phyloP scores from a whole-genome alignment of 1,140 invertebrate genomes.

The Pogonognathellus flavescens region DNA sequence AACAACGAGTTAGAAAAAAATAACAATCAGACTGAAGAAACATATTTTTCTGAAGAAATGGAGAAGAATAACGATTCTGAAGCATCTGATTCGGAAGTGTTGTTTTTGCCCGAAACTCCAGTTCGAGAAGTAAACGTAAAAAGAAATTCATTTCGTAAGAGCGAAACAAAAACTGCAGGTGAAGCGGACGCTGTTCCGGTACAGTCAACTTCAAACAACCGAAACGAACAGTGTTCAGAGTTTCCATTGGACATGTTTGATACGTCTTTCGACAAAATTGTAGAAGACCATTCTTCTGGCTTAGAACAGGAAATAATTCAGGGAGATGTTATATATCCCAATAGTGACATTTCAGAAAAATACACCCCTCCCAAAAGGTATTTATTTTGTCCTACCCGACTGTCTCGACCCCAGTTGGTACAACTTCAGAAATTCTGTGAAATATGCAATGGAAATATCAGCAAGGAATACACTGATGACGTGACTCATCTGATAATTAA shows the following conservation, averaged over 20 bases:
- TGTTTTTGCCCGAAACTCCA: neutral
- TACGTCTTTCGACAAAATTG: neutral
- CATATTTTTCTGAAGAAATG: neutral
- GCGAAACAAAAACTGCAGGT: neutral
- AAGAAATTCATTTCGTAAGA: neutral
- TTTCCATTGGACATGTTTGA: conserved; percentile 1
- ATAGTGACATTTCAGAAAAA: too few relatives aligned
- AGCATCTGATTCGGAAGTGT: neutral
- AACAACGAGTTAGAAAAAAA: neutral
- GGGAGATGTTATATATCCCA: neutral
- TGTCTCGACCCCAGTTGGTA: conserved; percentile 21
- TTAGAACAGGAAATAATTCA: neutral
- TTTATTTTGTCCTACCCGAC: conserved; percentile 62
- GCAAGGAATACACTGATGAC: conserved; percentile 39
- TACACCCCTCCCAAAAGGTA: neutral
- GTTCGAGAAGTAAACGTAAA: neutral
- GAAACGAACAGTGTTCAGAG: conserved; percentile 19
- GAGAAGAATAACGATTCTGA: neutral
- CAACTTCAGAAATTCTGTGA: conserved; percentile 54
- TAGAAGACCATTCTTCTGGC: neutral
- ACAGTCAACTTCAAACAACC: neutral
- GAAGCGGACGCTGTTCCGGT: neutral
- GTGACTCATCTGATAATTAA: conserved; percentile 62
- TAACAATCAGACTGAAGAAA: conserved; percentile 25
- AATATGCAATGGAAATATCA: conserved; percentile 51